Base-by-base conservation (phyloP, 2,888 invertebrate species). In the Coecobrya sp. region DNA sequence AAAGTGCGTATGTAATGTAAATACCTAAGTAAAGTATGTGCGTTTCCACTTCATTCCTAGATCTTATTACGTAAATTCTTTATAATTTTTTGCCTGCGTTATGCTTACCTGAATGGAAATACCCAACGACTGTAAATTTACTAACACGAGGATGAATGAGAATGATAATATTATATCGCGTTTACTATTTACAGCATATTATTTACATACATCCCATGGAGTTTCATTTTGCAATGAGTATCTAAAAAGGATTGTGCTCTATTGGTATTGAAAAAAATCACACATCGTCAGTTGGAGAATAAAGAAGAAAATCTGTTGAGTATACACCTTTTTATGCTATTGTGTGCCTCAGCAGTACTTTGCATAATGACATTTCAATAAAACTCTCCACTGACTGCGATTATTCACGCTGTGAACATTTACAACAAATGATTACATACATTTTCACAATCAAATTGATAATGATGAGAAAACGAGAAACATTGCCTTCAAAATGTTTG, bases 191-290 rank as follows among this genome's bases (percentile, higher is more conserved):
- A 16, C 76, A 76, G 52, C 25, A 52, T 16, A 68, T 16, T 68
- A 59, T 52, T 68, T 82, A 70, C 84, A 45, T 76, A n/a, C n/a
- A n/a, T 76, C 90, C 90, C 73, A 52, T 55, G 22, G 90, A 76
- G 90, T 82, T 81, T 85, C 85, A 85, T 76, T 90, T 68, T 68
- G 49, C 85, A 45, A 76, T 27, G 76, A 76, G 25, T 27, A 76
- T 76, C 76, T 76, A 45, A 49, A 73, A 52, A 76, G 0, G 16
- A 22, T 45, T 19, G 7, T 16, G n/a, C 1, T 19, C 42, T 49
- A 49, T 30, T n/a, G n/a, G n/a, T 70, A n/a, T 73, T 42, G 59
- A 8, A n/a, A 36, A 19, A 84, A 36, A 45, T 42, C 13, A 36
- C 19, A 49, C 49, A 79, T 11, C n/a, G 19, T 16, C 0, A n/a